Base-by-base conservation (phyloP, 1,140 invertebrate genomes). In the Cataglyphis hispanica region DNA sequence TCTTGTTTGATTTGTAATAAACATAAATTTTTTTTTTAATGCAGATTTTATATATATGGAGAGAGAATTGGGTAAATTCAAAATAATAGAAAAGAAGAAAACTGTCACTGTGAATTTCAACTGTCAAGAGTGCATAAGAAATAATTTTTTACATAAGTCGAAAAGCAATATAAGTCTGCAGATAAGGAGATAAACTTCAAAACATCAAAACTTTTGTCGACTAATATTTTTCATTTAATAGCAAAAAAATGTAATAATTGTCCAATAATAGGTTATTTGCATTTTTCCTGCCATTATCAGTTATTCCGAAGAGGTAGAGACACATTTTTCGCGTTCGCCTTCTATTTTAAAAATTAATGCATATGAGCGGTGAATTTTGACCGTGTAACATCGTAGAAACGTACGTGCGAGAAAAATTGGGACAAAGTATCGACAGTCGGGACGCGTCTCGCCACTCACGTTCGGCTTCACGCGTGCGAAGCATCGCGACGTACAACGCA, bases 381-480 rank as follows among this genome's bases (percentile, higher is more conserved):
- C 25, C 13, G 13, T 58, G 77, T 69, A 69, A 58, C 22, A 10
- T 43, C 67, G 67, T 74, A 34, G n/a, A 72, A 83, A 46, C 2
- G 66, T 80, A 78, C 69, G 76, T 40, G 86, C 27, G 40, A 84
- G 81, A 90, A 89, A 90, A 91, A 88, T 90, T 81, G 64, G 88
- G 80, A 85, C 89, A 72, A 87, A 64, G 69, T 69, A 89, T 89
- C 84, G 87, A 58, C 50, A 90, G 64, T 88, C 89, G 53, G 74
- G 10, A 66, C 78, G 86, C 87, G 89, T 90, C 66, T 87, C 61
- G 31, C 31, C 64, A 64, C 56, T 91, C 91, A 92, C 91, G 91
- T 92, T 84, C 83, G 31, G 69, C n/a, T 67, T 85, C 13, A 90
- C 50, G 80, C 91, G 91, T 92, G 91, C 88, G 34, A 56, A 66